Conservation (phyloP, 2,888 invertebrate genomes). For the Ophion obscuratus region DNA sequence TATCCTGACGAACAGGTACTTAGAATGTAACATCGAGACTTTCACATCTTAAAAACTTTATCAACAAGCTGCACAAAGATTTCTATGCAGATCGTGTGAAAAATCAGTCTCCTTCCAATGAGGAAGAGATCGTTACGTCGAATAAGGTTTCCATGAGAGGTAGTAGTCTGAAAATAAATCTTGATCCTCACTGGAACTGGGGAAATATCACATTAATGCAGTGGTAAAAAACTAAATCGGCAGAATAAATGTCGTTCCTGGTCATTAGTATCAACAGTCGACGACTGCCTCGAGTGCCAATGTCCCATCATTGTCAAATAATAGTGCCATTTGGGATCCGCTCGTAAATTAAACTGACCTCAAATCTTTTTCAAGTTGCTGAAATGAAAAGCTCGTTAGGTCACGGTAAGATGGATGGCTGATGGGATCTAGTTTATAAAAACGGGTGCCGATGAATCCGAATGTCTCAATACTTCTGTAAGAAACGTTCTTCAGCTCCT, state of each 20-base stretch:
- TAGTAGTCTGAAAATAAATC: too few relatives aligned
- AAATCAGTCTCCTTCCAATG: too few relatives aligned
- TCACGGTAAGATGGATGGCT: neutral
- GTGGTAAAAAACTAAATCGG: too few relatives aligned
- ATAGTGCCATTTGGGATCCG: constrained; percentile 31
- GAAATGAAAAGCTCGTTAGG: constrained; percentile 44
- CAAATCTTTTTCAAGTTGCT: neutral
- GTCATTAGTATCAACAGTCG: neutral
- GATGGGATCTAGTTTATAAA: constrained; percentile 20
- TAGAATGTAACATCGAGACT: neutral
- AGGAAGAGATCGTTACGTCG: too few relatives aligned
- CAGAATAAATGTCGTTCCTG: neutral
- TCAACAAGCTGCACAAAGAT: too few relatives aligned
- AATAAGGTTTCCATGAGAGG: too few relatives aligned
- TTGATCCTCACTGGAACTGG: too few relatives aligned
- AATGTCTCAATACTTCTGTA: neutral
- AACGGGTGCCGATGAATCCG: constrained; percentile 27
- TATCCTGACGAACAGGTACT: neutral
- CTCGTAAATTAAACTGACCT: neutral
- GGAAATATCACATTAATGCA: too few relatives aligned
- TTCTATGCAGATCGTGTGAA: too few relatives aligned
- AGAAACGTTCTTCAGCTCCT: neutral
- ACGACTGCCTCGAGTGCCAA: neutral
- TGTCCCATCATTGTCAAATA: constrained; percentile 25
- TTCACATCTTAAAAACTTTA: neutral